phyloP scores from a whole-genome alignment of 1,140 invertebrate genomes.

The Anastatus disparis region DNA sequence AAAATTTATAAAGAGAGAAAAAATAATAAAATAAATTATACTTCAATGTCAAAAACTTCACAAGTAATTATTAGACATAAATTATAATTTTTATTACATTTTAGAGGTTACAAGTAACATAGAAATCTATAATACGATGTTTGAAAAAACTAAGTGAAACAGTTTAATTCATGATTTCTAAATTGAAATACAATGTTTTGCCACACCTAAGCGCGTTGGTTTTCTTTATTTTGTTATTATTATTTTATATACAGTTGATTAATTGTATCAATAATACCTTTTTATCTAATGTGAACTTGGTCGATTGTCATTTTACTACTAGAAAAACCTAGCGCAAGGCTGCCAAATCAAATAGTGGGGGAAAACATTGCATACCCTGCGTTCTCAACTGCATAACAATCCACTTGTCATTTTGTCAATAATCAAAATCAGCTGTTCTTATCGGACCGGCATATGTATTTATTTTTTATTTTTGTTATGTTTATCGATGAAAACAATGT shows the following conservation, averaged over 20 bases:
- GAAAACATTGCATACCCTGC: too few relatives aligned
- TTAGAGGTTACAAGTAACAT: conserved; percentile 20
- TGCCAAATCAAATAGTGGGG: conserved; percentile 3
- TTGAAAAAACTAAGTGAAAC: background rate
- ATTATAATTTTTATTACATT: background rate
- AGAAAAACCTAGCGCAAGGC: background rate
- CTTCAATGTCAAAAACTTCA: background rate
- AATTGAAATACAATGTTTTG: background rate
- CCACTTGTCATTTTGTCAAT: too few relatives aligned
- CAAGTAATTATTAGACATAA: background rate
- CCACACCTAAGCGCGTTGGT: background rate
- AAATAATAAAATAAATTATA: background rate
- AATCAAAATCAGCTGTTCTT: too few relatives aligned
- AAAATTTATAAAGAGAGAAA: background rate
- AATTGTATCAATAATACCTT: background rate
- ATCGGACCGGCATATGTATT: too few relatives aligned
- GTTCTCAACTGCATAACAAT: too few relatives aligned
- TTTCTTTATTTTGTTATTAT: conserved; percentile 19
- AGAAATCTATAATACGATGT: background rate
- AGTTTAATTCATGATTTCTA: conserved; percentile 1
- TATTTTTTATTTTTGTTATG: too few relatives aligned
- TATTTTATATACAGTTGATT: conserved; percentile 18
- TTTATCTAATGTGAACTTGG: conserved; percentile 4
- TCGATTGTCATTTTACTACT: background rate
- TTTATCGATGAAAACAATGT: too few relatives aligned